phyloP scores from a whole-genome alignment of 2,797 vertebrate species.

The Muscicapa comitata region DNA sequence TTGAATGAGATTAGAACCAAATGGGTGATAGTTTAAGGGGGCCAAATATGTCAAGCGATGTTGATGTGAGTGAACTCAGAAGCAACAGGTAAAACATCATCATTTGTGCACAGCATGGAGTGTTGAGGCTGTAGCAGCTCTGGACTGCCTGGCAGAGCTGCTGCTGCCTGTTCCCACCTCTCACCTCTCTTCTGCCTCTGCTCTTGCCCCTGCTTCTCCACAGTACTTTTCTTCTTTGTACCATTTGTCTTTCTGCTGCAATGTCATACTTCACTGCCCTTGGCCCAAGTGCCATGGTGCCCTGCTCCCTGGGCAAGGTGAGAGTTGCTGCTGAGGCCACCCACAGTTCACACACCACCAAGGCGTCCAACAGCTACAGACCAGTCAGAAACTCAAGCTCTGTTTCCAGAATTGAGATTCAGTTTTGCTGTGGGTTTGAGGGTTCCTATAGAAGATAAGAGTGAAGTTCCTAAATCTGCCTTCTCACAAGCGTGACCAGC shows the following conservation, averaged over 20 bases:
- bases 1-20: neutral
- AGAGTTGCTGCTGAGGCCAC: neutral
- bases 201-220: neutral
- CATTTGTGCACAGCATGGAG: neutral
- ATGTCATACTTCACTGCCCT: rapidly evolving
- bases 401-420: neutral
- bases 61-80: neutral
- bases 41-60: neutral
- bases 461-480: neutral
- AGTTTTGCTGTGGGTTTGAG: neutral
- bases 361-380: neutral
- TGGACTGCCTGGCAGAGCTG: rapidly evolving
- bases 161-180: neutral
- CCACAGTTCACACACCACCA: neutral
- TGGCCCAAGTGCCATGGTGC: neutral
- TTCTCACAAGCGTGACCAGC: neutral
- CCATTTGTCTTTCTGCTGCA: neutral
- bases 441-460: neutral
- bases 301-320: rapidly evolving
- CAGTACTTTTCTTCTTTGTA: neutral
- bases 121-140: neutral
- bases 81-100: neutral
- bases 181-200: neutral
- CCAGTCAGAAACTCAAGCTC: neutral
- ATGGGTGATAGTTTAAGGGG: neutral